phyloP scores from a whole-genome alignment of 2,888 invertebrate species.

The Habrosyne pyritoides region DNA sequence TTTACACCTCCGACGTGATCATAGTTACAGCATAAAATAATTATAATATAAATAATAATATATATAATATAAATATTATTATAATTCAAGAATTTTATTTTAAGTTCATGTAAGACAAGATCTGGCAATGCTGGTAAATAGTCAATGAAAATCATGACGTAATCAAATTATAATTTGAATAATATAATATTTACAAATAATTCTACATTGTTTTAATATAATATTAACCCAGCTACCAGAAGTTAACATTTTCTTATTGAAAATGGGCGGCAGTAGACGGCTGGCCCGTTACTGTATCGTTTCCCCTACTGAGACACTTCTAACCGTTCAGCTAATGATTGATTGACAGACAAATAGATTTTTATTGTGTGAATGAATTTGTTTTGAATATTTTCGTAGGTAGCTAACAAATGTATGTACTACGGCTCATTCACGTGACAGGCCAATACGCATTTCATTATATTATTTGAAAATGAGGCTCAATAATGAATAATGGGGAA shows the following conservation, averaged over 20 bases:
- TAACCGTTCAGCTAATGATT: constrained; percentile 23
- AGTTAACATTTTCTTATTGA: too few relatives aligned
- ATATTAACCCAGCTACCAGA: not conserved
- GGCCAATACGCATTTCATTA: not conserved
- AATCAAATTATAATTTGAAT: too few relatives aligned
- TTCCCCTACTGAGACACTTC: constrained; percentile 13
- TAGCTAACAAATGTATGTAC: not conserved
- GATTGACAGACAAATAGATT: constrained; percentile 51
- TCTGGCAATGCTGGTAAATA: too few relatives aligned
- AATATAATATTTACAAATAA: too few relatives aligned
- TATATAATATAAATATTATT: too few relatives aligned
- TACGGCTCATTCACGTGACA: not conserved
- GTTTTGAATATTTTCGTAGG: constrained; percentile 23
- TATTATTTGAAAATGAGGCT: not conserved
- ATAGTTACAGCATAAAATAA: too few relatives aligned
- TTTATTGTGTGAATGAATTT: constrained; percentile 39
- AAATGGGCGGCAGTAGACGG: not conserved
- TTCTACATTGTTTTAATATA: too few relatives aligned
- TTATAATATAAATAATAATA: too few relatives aligned
- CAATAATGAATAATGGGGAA: not conserved
- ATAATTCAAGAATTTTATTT: too few relatives aligned
- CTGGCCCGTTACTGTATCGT: not conserved
- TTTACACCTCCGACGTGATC: too few relatives aligned
- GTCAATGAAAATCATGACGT: too few relatives aligned
- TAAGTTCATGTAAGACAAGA: too few relatives aligned